Base-by-base conservation (phyloP, 2,113 vertebrate species). In the Ochotona princeps region DNA sequence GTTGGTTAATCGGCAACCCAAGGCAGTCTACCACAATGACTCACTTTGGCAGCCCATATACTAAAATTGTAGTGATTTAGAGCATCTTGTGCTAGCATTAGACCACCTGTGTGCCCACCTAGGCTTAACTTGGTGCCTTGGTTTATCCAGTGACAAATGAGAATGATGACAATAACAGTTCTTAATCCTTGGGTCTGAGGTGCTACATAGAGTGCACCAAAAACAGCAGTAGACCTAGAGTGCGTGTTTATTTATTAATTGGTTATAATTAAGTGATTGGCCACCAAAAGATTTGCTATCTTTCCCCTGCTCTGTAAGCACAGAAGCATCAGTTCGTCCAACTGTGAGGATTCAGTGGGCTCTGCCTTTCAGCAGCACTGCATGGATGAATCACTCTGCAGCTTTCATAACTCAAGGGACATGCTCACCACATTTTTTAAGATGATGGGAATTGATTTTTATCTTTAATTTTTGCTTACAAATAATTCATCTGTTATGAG, bases 401-500 rank as follows among this genome's bases (percentile, higher is more conserved):
- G 69, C 2, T 66, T 65, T 87, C 75, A 21, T 70, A 65, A 79
- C 90, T 93, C 94, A 66, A 66, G 95, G 84, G 92, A 96, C 32
- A 83, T 10, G 47, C 74, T 94, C 87, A 63, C 49, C 76, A 90
- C 69, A 44, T 89, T 85, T 93, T 89, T 95, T 85, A 94, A 93
- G 75, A 93, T 89, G 81, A 96, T 89, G 84, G 83, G 32, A 89
- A 96, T 88, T 96, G 91, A 96, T 96, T 97, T 96, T 96, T 96
- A 94, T 94, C 90, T 93, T 85, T 94, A 95, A 95, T 92, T 96
- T 96, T 96, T 96, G 90, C 93, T 96, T 91, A 96, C 96, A 95
- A 96, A 96, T 97, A 97, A 94, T 96, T 92, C 87, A 94, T 96
- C 92, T 94, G 87, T 95, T 94, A 84, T 67, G 83, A 96, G 91